These are phyloP conservation scores for Cardiocondyla obscurior DNA, from an alignment of 1,140 invertebrate species.

Conservation along the genomic window DNA sequence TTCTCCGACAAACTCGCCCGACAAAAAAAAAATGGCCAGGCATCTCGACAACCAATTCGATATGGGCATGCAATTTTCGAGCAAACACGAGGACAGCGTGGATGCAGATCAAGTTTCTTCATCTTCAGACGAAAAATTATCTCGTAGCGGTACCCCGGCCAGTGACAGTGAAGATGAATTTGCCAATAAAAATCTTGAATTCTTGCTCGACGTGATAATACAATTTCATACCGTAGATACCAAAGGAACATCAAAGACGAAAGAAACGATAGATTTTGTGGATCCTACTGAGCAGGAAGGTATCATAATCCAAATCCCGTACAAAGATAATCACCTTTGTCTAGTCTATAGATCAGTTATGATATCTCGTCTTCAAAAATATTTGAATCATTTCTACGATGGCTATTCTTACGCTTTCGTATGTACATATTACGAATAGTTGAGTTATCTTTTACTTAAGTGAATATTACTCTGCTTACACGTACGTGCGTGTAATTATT, in stretches of 20 bases:
- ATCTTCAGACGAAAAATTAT: neutral
- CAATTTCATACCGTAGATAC: constrained; percentile 74
- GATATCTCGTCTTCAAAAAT: constrained; percentile 87
- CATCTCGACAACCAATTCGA: neutral
- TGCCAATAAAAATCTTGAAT: constrained; percentile 12
- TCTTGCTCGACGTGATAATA: constrained; percentile 77
- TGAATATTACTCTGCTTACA: neutral
- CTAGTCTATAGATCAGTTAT: constrained; percentile 87
- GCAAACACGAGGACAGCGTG: neutral
- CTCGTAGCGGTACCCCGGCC: neutral
- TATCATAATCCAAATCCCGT: constrained; percentile 74
- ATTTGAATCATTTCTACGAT: constrained; percentile 84
- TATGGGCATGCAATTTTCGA: neutral
- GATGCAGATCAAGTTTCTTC: neutral
- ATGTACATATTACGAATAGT: constrained; percentile 84
- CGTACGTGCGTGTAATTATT: neutral
- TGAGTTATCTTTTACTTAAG: neutral
- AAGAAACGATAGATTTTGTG: constrained; percentile 77
- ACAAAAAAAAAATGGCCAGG: neutral
- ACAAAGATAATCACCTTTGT: constrained; percentile 87
- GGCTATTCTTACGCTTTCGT: constrained; percentile 84
- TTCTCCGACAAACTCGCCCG: neutral
- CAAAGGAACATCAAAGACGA: constrained; percentile 42
- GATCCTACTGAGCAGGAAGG: constrained; percentile 73
- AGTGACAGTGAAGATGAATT: constrained; percentile 9